These are phyloP conservation scores for Chironomus tepperi DNA, from an alignment of 1,140 invertebrate species.

Conservation along the genomic window DNA sequence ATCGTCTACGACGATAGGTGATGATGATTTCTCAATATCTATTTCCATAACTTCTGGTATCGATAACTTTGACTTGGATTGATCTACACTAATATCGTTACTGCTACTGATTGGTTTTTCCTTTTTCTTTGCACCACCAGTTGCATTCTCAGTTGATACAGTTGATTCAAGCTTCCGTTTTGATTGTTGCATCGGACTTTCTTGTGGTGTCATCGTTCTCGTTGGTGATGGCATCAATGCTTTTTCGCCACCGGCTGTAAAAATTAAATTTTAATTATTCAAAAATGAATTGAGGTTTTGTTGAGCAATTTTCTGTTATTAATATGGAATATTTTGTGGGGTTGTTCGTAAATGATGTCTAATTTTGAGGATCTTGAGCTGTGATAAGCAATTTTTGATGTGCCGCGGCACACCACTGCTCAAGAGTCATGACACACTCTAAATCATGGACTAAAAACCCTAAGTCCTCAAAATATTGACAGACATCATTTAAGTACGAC, in stretches of 20 bases:
- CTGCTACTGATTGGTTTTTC: constrained; percentile 34
- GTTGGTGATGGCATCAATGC: constrained; percentile 49
- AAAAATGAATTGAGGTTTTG: neutral
- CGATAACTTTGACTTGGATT: constrained; percentile 37
- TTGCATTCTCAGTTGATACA: constrained; percentile 52
- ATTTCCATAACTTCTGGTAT: constrained; percentile 33
- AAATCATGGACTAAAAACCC: no score
- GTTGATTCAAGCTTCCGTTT: constrained; percentile 63
- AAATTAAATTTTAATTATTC: constrained; percentile 25
- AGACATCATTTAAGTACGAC: no score
- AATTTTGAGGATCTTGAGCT: no score
- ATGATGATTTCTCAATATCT: constrained; percentile 30
- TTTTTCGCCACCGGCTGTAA: constrained; percentile 38
- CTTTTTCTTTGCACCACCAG: constrained; percentile 49
- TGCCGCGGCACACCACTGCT: no score
- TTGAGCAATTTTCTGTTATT: neutral
- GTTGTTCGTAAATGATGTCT: no score
- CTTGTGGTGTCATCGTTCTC: constrained; percentile 43
- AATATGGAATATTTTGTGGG: neutral
- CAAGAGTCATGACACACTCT: no score
- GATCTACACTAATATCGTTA: constrained; percentile 31
- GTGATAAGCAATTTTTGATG: no score
- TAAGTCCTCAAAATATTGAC: no score
- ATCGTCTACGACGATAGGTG: constrained; percentile 28
- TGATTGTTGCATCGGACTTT: constrained; percentile 41